Percentiles rank a stretch among this genome's conserved stretches.
Evolutionary conservation across 1,140 invertebrate species (phyloP).

Genomic region (Campoletis sonorensis): DNA sequence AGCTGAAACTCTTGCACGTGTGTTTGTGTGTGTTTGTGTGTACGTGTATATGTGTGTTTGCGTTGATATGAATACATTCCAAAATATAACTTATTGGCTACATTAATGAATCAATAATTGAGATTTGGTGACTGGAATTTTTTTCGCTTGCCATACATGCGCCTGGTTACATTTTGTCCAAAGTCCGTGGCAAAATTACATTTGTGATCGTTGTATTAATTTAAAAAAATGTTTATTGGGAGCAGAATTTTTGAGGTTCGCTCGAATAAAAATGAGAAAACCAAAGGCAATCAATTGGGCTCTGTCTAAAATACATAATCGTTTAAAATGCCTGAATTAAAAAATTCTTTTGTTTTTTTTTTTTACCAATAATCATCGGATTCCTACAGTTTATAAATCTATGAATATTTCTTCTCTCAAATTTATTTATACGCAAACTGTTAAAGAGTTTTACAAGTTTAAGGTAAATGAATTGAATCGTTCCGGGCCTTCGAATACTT

Average conservation of each 20-base stretch:
- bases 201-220: neutral
- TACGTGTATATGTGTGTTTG: neutral
- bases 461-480: neutral
- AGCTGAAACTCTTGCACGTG: neutral
- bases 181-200: constrained; percentile 62
- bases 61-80: constrained; percentile 31
- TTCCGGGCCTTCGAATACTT: neutral
- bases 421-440: neutral
- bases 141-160: constrained; percentile 1
- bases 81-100: constrained; percentile 29
- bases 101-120: constrained; percentile 50
- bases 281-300: constrained; percentile 53
- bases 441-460: neutral
- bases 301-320: constrained; percentile 61
- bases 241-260: too few relatives aligned
- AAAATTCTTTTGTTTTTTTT: neutral
- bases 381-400: constrained; percentile 42
- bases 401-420: constrained; percentile 29
- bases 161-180: constrained; percentile 59
- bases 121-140: constrained; percentile 61
- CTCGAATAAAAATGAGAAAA: constrained; percentile 52
- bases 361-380: constrained; percentile 49
- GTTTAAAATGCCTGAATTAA: neutral
- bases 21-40: neutral
- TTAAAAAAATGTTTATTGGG: too few relatives aligned